A percentile compares a stretch with the other conserved stretches of the same genome.
Conservation (phyloP, 1,140 invertebrate genomes). For the Zelostemma sp. region DNA sequence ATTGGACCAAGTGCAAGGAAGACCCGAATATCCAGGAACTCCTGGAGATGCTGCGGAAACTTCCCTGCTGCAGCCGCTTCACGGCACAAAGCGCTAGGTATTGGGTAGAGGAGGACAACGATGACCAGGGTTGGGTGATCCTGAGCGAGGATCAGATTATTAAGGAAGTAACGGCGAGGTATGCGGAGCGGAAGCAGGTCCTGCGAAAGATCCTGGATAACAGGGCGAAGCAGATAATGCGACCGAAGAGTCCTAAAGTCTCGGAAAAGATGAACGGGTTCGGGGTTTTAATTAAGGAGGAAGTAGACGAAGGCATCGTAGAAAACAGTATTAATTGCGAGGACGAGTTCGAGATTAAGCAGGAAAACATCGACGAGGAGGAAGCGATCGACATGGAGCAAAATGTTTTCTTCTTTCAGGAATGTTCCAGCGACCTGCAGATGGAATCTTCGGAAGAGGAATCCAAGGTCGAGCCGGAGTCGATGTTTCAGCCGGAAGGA, state of each 20-base stretch:
- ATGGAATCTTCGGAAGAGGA: background rate
- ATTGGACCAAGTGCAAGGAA: constrained; percentile 1
- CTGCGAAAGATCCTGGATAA: constrained; percentile 18
- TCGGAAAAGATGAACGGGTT: constrained; percentile 7
- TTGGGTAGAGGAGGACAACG: constrained; percentile 31
- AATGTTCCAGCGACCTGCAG: constrained; percentile 15
- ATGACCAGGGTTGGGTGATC: constrained; percentile 29
- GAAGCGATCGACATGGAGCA: constrained; percentile 12
- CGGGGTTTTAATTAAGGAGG: constrained; percentile 26
- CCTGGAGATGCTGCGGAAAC: constrained; percentile 16
- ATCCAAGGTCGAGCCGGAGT: background rate
- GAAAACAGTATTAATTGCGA: constrained; percentile 1
- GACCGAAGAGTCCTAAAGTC: background rate
- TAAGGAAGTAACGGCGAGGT: constrained; percentile 19
- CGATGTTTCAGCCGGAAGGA: no score
- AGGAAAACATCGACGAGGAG: constrained; percentile 11
- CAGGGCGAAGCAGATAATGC: background rate
- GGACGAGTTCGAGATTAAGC: constrained; percentile 19
- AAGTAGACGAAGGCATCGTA: constrained; percentile 18
- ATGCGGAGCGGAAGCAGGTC: constrained; percentile 13
- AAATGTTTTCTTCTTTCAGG: constrained; percentile 28
- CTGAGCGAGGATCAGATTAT: constrained; percentile 27
- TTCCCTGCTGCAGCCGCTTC: constrained; percentile 32
- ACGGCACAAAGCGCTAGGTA: constrained; percentile 22
- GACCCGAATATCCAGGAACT: constrained; percentile 1